Conservation (phyloP, 2,113 vertebrate genomes). For the Halcyon senegalensis region DNA sequence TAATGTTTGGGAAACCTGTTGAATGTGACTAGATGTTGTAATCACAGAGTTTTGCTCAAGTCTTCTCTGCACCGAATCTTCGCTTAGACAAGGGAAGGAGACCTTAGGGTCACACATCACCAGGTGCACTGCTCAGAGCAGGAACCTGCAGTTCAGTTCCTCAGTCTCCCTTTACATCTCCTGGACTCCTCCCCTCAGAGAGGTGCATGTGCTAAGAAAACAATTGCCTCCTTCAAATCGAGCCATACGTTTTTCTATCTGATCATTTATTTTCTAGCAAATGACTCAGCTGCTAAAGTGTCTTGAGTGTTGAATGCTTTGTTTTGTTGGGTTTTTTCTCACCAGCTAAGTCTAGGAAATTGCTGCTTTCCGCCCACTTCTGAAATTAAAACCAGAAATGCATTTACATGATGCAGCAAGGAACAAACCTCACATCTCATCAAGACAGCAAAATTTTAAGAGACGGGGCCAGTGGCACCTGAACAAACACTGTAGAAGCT, state of each 20-base stretch:
- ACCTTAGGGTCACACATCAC: background rate
- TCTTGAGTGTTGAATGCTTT: background rate
- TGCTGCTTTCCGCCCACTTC: background rate
- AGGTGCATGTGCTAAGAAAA: background rate
- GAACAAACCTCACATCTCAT: background rate
- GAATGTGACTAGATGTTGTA: background rate
- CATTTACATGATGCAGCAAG: background rate
- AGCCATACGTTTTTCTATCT: background rate
- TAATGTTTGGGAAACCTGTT: background rate
- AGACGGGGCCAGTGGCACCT: background rate
- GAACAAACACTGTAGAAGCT: background rate
- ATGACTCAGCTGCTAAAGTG: background rate
- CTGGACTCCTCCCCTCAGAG: background rate
- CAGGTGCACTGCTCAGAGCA: background rate
- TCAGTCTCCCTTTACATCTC: background rate
- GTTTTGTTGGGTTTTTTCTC: background rate
- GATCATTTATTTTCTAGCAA: background rate
- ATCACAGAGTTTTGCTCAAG: background rate
- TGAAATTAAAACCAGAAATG: constrained; percentile 37
- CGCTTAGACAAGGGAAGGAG: background rate
- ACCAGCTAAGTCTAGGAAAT: background rate
- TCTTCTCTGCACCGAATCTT: background rate
- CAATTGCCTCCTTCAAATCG: background rate
- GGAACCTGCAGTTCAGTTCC: background rate
- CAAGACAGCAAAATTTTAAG: background rate